Percentiles rank a stretch among this genome's conserved stretches.
Evolutionary conservation across 2,888 invertebrate species (phyloP).

Genomic region (Metallyticus violacea): DNA sequence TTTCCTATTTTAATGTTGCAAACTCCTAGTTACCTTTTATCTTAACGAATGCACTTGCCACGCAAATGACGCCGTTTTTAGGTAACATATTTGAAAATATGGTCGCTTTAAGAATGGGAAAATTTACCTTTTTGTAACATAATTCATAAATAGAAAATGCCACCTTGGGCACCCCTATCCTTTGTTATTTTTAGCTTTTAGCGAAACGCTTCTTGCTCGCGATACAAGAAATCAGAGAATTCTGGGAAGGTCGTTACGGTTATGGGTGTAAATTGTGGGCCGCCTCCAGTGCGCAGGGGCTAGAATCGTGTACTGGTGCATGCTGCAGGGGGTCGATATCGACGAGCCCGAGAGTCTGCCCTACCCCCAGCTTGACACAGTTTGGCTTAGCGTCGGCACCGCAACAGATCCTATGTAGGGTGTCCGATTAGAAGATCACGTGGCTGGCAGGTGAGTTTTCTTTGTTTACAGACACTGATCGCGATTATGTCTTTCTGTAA

Average conservation of each 20-base stretch:
- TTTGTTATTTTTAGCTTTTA: neutral
- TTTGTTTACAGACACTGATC: too few species aligned
- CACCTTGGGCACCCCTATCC: neutral
- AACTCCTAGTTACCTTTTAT: too few species aligned
- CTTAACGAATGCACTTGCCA: too few species aligned
- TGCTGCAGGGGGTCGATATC: neutral
- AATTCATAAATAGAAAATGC: too few species aligned
- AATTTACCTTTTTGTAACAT: too few species aligned
- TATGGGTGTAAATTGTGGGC: neutral
- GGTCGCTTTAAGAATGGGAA: too few species aligned
- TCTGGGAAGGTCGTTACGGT: neutral
- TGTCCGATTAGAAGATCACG: too few species aligned
- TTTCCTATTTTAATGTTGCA: too few species aligned
- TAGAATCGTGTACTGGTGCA: neutral
- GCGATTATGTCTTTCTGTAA: too few species aligned
- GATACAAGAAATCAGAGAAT: neutral
- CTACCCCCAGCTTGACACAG: neutral
- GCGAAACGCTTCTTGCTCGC: neutral
- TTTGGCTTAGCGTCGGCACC: neutral
- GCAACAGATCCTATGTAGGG: too few species aligned
- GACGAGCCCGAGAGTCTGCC: neutral
- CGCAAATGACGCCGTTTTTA: too few species aligned
- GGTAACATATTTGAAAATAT: too few species aligned
- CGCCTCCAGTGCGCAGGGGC: neutral
- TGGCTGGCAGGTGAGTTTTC: neutral